Evolutionary conservation across 2,888 invertebrate species (phyloP), one percentile per base, ranked within the genome.

Genomic region (Ornithoptera alexandrae): DNA sequence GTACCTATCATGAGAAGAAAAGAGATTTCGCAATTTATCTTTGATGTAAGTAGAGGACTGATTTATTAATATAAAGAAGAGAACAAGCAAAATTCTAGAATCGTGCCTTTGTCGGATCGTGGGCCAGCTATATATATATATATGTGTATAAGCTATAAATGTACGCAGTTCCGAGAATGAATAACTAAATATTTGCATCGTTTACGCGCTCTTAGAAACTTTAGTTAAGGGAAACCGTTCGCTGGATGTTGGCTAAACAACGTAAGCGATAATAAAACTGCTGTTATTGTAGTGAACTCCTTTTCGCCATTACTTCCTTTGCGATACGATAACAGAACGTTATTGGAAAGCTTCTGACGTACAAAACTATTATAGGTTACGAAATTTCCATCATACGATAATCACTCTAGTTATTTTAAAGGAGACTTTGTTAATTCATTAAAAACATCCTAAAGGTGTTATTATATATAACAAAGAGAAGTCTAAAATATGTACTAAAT

Each of bases 231-330:
- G 57, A n/a, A 58, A 22, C 57, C 12, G 57, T 58, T 10, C 10
- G 12, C 57, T 58, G 22, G 57, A 15, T 58, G 22, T 58, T 58
- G 15, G 22, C n/a, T n/a, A 58, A 58, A 58, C 22, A 58, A 22
- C n/a, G 20, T 22, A 58, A 39, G 18, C 39, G n/a, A 12, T 50
- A 56, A 64, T 64, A 64, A 64, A 64, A 56, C 20, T 36, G 53
- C 63, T 56, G 53, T 56, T 71, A 72, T 70, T 70, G 69, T 70
- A 73, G 65, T 72, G 65, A 72, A 76, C 75, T 75, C 77, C 73
- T 78, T 76, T 74, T 64, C 70, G 73, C 75, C 22, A 58, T 75
- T 74, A 74, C 76, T 74, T 71, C 53, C 72, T 74, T 56, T 24
- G 63, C 53, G 15, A 8, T n/a, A 20, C 56, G 72, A 75, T 73